Percentiles rank a stretch among this genome's conserved stretches.
These are phyloP conservation scores for Azorinus chamasolen DNA, from an alignment of 2,888 invertebrate genomes.

Conservation along the genomic window DNA sequence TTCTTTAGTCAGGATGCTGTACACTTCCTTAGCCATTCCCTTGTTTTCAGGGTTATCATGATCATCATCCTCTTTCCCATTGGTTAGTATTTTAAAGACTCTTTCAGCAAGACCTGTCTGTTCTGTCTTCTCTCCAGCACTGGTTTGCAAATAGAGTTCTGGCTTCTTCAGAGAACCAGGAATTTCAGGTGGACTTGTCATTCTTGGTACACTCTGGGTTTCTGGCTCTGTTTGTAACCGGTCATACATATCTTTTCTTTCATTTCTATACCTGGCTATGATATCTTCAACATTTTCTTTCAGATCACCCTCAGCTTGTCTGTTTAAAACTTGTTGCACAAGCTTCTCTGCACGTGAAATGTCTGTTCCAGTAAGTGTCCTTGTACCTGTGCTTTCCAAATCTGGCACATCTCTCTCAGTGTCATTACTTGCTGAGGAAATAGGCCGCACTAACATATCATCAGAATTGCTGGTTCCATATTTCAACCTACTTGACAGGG, in stretches of 20 bases:
- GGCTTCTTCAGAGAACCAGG: too few relatives aligned
- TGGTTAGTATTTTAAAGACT: conserved; percentile 58
- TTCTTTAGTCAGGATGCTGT: conserved; percentile 73
- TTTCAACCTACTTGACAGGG: conserved; percentile 36
- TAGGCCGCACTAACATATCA: conserved; percentile 48
- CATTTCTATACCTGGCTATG: conserved; percentile 71
- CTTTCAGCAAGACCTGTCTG: conserved; percentile 49
- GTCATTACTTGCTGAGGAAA: conserved; percentile 48
- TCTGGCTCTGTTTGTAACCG: conserved; percentile 49
- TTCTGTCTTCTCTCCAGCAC: too few relatives aligned
- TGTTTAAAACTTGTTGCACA: conserved; percentile 56
- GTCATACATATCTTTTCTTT: conserved; percentile 63
- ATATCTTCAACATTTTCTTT: conserved; percentile 72
- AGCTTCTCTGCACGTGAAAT: conserved; percentile 51
- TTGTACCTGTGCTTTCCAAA: conserved; percentile 45
- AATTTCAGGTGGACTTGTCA: too few relatives aligned
- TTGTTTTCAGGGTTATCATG: conserved; percentile 28
- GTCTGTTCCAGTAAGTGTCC: conserved; percentile 44
- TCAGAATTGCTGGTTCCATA: conserved; percentile 33
- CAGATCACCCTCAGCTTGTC: conserved; percentile 56
- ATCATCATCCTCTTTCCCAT: conserved; percentile 38
- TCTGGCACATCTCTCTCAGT: conserved; percentile 41
- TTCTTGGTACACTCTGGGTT: too few relatives aligned
- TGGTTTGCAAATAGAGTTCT: too few relatives aligned
- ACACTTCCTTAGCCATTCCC: conserved; percentile 76